A percentile compares a stretch with the other conserved stretches of the same genome.
These are phyloP conservation scores for Stegana nigrithorax DNA, from an alignment of 2,888 invertebrate genomes.

Conservation along the genomic window DNA sequence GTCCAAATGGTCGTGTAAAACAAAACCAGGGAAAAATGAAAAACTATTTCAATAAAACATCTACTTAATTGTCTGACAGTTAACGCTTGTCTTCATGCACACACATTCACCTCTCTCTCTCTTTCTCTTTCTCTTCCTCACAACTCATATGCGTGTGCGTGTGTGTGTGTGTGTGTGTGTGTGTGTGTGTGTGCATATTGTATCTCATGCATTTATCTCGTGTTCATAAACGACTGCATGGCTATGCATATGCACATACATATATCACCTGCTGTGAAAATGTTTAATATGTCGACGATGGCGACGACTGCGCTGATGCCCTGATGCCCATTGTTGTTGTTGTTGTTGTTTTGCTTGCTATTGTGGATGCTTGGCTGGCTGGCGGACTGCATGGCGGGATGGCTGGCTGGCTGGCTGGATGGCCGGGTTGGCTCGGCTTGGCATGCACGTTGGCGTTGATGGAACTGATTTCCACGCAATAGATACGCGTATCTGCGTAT, in stretches of 20 bases:
- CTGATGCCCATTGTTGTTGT: no score
- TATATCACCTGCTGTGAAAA: slow-evolving; percentile 60
- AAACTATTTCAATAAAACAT: slow-evolving; percentile 61
- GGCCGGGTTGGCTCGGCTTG: no score
- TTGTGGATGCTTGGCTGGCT: no score
- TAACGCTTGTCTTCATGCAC: slow-evolving; percentile 37
- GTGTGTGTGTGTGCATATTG: no score
- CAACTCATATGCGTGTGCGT: no score
- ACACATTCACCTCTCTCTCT: not conserved
- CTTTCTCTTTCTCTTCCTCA: no score
- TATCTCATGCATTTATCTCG: not conserved
- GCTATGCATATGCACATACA: slow-evolving; percentile 28
- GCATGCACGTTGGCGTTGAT: not conserved
- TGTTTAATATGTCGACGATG: slow-evolving; percentile 34
- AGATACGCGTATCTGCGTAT: not conserved
- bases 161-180: no score
- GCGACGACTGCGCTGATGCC: no score
- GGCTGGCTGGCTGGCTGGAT: no score
- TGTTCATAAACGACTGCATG: not conserved
- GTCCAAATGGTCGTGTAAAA: not conserved
- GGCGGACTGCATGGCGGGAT: no score
- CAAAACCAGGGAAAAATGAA: slow-evolving; percentile 31
- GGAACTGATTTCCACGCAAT: not conserved
- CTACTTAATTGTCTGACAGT: slow-evolving; percentile 62
- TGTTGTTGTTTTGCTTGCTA: no score